phyloP scores from a whole-genome alignment of 1,140 invertebrate genomes.

The Papilio aristodemus region DNA sequence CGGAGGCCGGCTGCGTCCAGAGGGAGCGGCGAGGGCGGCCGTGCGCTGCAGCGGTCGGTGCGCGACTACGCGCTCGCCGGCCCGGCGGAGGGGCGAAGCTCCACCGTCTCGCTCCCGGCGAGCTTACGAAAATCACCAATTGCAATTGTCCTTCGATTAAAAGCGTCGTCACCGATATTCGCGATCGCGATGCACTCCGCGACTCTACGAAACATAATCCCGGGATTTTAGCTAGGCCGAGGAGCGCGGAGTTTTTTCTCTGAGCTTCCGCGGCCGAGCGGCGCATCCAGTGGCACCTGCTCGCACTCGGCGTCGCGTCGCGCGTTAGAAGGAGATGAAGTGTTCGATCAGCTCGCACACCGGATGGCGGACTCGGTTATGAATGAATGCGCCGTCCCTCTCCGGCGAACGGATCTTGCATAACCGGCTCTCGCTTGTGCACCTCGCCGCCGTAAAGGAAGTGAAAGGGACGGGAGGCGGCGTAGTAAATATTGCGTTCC shows the following conservation, averaged over 20 bases:
- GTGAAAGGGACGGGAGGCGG: conserved; percentile 76
- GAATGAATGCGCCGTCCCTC: conserved; percentile 74
- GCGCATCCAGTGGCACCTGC: conserved; percentile 74
- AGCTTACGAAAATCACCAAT: conserved; percentile 78
- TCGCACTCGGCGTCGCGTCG: conserved; percentile 67
- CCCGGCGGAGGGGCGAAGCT: conserved; percentile 76
- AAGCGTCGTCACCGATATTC: conserved; percentile 43
- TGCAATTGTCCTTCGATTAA: conserved; percentile 67
- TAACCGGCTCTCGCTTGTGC: conserved; percentile 60
- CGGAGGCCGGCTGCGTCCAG: conserved; percentile 52
- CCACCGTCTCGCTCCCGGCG: conserved; percentile 62
- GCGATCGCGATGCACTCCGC: conserved; percentile 34
- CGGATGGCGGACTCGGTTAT: conserved; percentile 78
- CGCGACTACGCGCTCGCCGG: conserved; percentile 71
- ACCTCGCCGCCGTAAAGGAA: conserved; percentile 77
- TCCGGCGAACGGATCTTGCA: conserved; percentile 48
- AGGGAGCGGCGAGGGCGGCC: conserved; percentile 60
- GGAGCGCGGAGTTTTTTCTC: conserved; percentile 58
- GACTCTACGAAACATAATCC: conserved; percentile 33
- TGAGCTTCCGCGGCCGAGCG: conserved; percentile 66
- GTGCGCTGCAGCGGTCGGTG: conserved; percentile 69
- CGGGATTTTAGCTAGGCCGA: conserved; percentile 40
- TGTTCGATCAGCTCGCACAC: conserved; percentile 69
- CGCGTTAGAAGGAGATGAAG: conserved; percentile 77
- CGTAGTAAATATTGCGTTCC: conserved; percentile 78